phyloP scores from a whole-genome alignment of 2,113 vertebrate species.

The Tinamus guttatus region DNA sequence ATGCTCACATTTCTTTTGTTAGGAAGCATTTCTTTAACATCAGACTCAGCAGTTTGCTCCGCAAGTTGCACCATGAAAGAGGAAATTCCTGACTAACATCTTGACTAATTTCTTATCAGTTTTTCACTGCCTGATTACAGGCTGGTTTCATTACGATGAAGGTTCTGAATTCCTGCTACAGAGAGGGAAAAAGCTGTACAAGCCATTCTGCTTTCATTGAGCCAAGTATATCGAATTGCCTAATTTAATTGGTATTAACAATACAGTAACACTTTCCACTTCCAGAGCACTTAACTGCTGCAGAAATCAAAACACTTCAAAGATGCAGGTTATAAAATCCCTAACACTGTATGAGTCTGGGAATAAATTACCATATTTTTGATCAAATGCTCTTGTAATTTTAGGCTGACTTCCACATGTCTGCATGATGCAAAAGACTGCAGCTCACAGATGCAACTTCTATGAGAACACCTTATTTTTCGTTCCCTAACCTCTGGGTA shows the following conservation, averaged over 20 bases:
- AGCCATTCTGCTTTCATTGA: neutral
- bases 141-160: neutral
- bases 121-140: neutral
- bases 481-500: neutral
- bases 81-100: neutral
- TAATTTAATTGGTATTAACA: constrained; percentile 13
- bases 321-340: neutral
- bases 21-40: neutral
- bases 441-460: neutral
- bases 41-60: neutral
- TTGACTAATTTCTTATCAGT: neutral
- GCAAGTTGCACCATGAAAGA: neutral
- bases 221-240: neutral
- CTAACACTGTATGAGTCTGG: neutral
- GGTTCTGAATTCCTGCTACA: neutral
- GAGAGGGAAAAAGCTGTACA: neutral
- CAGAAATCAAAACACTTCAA: neutral
- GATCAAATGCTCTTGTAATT: neutral
- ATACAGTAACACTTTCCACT: neutral
- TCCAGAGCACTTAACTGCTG: neutral
- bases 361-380: constrained; percentile 15
- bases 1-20: neutral
- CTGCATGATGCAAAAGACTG: neutral
- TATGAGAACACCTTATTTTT: neutral
- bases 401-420: neutral